Conservation (phyloP, 2,113 vertebrate species). For the Myotis davidii region DNA sequence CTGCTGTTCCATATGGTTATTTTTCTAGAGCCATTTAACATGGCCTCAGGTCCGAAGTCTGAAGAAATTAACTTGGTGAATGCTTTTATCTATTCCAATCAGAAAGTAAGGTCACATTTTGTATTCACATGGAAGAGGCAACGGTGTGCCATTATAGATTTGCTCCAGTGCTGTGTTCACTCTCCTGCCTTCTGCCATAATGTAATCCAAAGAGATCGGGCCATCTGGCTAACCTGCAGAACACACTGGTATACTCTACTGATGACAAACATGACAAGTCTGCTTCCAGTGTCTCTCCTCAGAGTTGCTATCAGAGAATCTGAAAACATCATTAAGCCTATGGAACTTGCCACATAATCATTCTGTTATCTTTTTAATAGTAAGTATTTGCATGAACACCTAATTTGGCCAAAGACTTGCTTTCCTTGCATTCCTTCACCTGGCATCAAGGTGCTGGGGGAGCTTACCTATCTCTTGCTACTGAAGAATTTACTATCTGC, state of each 20-base stretch:
- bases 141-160: neutral
- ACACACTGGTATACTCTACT: neutral
- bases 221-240: neutral
- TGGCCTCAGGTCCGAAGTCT: neutral
- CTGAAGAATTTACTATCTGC: neutral
- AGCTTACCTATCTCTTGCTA: neutral
- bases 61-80: neutral
- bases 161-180: neutral
- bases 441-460: neutral
- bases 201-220: neutral
- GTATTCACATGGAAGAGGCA: neutral
- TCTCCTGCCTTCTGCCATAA: neutral
- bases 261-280: neutral
- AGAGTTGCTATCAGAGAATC: neutral
- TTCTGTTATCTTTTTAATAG: neutral
- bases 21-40: slow-evolving; percentile 16
- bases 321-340: neutral
- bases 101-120: neutral
- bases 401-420: neutral
- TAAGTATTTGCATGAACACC: neutral
- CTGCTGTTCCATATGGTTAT: neutral
- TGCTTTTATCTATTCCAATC: neutral
- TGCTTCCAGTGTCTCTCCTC: neutral
- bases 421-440: neutral
- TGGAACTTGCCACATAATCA: neutral